Percentiles rank a stretch among this genome's conserved stretches.
Conservation (phyloP, 2,113 vertebrate genomes). For the Marcusenius ussheri region DNA sequence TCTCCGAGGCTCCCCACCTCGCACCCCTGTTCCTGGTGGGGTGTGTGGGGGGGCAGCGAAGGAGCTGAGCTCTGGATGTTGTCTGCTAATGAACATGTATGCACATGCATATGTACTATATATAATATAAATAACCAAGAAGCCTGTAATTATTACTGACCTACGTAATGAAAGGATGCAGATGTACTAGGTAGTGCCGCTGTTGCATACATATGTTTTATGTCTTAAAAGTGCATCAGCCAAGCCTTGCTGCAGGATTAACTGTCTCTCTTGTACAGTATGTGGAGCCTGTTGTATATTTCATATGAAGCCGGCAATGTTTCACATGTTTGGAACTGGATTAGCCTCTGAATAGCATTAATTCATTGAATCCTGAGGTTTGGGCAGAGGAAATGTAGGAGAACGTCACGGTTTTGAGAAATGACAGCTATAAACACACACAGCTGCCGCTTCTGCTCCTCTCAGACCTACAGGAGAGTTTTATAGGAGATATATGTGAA, state of each 20-base stretch:
- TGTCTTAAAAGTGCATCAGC: neutral
- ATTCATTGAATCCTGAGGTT: neutral
- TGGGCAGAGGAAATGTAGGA: neutral
- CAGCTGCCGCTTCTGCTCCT: neutral
- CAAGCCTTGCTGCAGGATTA: neutral
- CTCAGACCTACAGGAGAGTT: neutral
- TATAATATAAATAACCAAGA: neutral
- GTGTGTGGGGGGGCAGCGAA: neutral
- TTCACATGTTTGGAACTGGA: neutral
- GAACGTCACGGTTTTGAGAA: neutral
- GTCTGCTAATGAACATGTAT: conserved; percentile 56
- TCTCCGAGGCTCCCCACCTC: neutral
- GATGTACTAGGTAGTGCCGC: neutral
- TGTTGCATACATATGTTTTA: neutral
- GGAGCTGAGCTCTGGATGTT: conserved; percentile 40
- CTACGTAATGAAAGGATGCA: neutral
- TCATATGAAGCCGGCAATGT: neutral
- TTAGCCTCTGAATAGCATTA: neutral
- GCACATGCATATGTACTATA: neutral
- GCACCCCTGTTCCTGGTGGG: neutral
- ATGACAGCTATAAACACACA: neutral
- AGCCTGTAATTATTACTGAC: neutral
- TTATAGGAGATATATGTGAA: neutral
- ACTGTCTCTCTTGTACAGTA: neutral
- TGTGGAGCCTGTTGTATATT: neutral